Conservation (phyloP, 2,797 vertebrate species). For the Lacerta bilineata region DNA sequence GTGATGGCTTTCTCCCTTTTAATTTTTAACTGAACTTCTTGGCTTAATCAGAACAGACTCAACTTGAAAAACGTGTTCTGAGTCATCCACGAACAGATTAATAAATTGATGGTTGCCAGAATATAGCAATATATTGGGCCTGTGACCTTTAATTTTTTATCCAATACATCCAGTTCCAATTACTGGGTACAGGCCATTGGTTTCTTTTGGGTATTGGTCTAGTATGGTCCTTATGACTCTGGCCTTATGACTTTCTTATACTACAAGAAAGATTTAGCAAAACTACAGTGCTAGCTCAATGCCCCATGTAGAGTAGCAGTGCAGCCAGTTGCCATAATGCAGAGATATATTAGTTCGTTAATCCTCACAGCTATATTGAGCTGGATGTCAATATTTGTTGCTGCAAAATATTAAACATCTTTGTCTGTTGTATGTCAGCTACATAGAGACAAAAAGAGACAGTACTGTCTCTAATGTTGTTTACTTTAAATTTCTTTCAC, state of each 20-base stretch:
- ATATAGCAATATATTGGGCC: neutral
- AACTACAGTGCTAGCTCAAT: neutral
- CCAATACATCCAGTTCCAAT: neutral
- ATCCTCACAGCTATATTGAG: neutral
- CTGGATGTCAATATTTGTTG: neutral
- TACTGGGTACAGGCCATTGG: neutral
- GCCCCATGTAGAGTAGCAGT: neutral
- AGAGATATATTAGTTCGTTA: neutral
- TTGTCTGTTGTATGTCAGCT: neutral
- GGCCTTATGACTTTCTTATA: neutral
- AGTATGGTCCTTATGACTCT: neutral
- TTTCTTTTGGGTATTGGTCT: neutral
- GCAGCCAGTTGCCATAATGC: neutral
- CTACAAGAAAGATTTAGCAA: neutral
- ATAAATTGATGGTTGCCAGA: neutral
- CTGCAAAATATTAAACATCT: neutral
- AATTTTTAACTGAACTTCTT: neutral
- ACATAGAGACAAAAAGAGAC: neutral
- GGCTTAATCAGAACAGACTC: neutral
- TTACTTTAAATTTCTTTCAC: neutral
- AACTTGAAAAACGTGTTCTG: neutral
- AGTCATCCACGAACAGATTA: neutral
- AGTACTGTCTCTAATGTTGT: slow-evolving; percentile 10
- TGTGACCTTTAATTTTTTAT: neutral
- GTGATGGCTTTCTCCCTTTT: neutral